phyloP scores from a whole-genome alignment of 2,888 invertebrate genomes.

The Eupeodes luniger region DNA sequence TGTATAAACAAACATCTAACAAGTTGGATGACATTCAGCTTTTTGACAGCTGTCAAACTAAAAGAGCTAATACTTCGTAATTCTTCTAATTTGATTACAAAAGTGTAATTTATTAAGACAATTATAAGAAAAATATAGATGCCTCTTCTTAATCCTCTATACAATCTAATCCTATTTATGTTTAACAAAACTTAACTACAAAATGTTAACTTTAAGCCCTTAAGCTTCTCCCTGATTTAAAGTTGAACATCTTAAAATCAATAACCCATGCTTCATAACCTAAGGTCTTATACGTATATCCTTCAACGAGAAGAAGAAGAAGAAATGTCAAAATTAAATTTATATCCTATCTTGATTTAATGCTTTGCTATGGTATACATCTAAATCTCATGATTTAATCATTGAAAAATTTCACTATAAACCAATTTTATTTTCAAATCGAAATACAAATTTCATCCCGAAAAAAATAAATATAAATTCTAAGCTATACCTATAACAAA shows the following conservation, averaged over 20 bases:
- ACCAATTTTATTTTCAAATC: constrained; percentile 12
- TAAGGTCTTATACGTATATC: not conserved
- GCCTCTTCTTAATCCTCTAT: not conserved
- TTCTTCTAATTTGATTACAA: no score
- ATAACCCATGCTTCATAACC: not conserved
- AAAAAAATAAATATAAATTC: not conserved
- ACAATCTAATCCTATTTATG: not conserved
- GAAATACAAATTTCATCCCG: constrained; percentile 10
- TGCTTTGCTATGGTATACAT: not conserved
- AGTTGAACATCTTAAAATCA: not conserved
- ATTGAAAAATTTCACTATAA: not conserved
- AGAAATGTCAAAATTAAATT: constrained; percentile 1
- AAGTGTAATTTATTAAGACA: no score
- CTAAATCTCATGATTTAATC: constrained; percentile 22
- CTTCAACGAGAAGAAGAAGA: not conserved
- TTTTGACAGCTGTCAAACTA: no score
- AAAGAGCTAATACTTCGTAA: no score
- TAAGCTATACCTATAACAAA: not conserved
- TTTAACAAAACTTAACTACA: not conserved
- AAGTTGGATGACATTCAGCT: no score
- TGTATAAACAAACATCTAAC: no score
- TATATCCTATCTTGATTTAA: constrained; percentile 24
- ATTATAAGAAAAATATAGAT: no score
- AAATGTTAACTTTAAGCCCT: not conserved
- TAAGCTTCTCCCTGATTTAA: not conserved